phyloP scores from a whole-genome alignment of 1,140 invertebrate genomes.

The Artemia franciscana region DNA sequence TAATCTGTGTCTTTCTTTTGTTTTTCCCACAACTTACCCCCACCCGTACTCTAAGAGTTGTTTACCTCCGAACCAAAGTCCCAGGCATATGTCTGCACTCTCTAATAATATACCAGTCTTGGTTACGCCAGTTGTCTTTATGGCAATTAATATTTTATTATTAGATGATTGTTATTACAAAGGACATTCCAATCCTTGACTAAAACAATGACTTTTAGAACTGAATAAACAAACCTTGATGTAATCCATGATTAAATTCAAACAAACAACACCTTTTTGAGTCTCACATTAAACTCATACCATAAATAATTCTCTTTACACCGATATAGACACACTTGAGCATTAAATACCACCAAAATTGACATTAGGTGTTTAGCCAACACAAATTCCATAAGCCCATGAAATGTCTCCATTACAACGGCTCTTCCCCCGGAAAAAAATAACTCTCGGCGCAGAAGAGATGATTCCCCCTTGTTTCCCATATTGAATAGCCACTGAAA shows the following conservation, averaged over 20 bases:
- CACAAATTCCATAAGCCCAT: background rate
- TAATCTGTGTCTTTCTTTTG: no score
- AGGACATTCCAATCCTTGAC: background rate
- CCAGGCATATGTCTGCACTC: no score
- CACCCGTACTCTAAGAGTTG: no score
- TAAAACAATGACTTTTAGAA: background rate
- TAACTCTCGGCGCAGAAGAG: no score
- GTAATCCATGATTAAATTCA: background rate
- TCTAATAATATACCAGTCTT: no score
- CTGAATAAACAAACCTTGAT: background rate
- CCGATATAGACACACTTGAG: background rate
- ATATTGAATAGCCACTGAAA: no score
- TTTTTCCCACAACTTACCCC: no score
- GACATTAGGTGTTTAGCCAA: background rate
- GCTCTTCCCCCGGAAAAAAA: no score
- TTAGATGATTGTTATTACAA: background rate
- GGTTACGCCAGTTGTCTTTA: no score
- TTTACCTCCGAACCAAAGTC: no score
- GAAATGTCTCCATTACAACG: no score
- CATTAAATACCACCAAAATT: background rate
- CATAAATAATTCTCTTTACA: background rate
- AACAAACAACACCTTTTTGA: background rate
- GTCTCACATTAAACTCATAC: background rate
- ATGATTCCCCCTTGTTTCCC: no score
- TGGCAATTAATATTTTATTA: background rate